Base-by-base conservation (phyloP, 2,888 invertebrate genomes). In the Calameuta pallipes region DNA sequence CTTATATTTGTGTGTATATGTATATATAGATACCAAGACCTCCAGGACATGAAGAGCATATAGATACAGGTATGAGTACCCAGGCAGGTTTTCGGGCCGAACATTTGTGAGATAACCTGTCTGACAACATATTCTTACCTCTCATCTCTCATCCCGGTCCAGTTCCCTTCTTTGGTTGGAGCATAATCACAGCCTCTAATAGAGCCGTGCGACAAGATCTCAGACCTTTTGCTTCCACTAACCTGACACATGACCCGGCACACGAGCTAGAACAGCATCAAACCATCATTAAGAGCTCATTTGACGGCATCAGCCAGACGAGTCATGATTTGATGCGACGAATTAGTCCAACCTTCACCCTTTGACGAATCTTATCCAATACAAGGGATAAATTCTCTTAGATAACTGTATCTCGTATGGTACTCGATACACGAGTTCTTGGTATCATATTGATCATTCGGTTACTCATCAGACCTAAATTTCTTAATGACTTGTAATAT, bases 61-160 rank as follows among this genome's bases (percentile, higher is more conserved):
- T 56, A 23, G 23, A 56, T 23, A 85, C 82, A 34, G 31, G 71
- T 71, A 71, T 71, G 23, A 34, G 71, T 82, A 86, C 79, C 86
- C 81, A 80, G 80, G 81, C 85, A 83, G 85, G 85, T 86, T 85
- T 85, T 85, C 82, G 80, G 71, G 81, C 80, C 81, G 83, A 86
- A 85, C 85, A 83, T 85, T 85, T 85, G 86, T 85, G 83, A 85
- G 85, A 85, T 85, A 85, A 85, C 85, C 83, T 84, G 85, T 85
- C 83, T 77, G 83, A 85, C 85, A 81, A 79, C 85, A 85, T 86
- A 82, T 83, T 83, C 85, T 76, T 81, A 82, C 82, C 78, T 85
- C 85, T 83, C 80, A 33, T 56, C 33, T 31, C 31, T 71, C 33
- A 34, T 41, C 76, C 74, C 85, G 86, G 86, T 83, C 86, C 85